These are phyloP conservation scores for Pyxicephalus adspersus DNA, from an alignment of 2,113 vertebrate genomes.

Conservation along the genomic window DNA sequence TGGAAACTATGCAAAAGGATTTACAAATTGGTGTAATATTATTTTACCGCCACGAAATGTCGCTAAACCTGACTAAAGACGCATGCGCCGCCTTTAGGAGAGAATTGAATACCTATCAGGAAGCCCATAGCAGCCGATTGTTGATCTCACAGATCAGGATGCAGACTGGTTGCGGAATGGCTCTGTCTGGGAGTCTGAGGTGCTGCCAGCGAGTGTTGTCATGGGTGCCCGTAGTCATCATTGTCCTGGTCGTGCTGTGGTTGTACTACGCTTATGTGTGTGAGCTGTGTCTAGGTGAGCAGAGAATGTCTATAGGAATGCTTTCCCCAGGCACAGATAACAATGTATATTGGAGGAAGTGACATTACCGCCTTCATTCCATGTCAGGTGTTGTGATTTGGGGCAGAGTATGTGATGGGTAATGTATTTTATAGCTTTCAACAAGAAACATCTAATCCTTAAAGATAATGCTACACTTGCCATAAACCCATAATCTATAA, in stretches of 20 bases:
- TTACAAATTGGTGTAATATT: slow-evolving; percentile 51
- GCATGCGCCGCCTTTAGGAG: neutral
- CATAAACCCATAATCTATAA: too few species aligned
- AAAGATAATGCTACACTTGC: too few species aligned
- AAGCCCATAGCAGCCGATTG: slow-evolving; percentile 60
- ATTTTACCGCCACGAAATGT: slow-evolving; percentile 38
- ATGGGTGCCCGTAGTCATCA: slow-evolving; percentile 90
- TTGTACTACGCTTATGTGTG: slow-evolving; percentile 95
- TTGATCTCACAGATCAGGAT: slow-evolving; percentile 61
- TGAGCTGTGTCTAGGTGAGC: slow-evolving; percentile 91
- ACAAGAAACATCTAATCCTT: too few species aligned
- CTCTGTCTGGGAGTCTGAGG: slow-evolving; percentile 83
- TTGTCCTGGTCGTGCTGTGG: slow-evolving; percentile 87
- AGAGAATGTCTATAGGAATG: neutral
- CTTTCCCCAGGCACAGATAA: too few species aligned
- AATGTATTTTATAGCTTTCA: too few species aligned
- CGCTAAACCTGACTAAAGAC: neutral
- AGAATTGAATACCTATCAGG: slow-evolving; percentile 14
- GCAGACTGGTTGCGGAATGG: slow-evolving; percentile 72
- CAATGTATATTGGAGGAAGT: neutral
- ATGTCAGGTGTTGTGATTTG: too few species aligned
- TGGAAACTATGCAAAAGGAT: too few species aligned
- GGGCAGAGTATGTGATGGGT: too few species aligned
- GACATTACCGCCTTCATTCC: neutral
- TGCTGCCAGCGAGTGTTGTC: slow-evolving; percentile 88